Evolutionary conservation across 1,140 invertebrate genomes (phyloP).

Genomic region (Agrilus planipennis): DNA sequence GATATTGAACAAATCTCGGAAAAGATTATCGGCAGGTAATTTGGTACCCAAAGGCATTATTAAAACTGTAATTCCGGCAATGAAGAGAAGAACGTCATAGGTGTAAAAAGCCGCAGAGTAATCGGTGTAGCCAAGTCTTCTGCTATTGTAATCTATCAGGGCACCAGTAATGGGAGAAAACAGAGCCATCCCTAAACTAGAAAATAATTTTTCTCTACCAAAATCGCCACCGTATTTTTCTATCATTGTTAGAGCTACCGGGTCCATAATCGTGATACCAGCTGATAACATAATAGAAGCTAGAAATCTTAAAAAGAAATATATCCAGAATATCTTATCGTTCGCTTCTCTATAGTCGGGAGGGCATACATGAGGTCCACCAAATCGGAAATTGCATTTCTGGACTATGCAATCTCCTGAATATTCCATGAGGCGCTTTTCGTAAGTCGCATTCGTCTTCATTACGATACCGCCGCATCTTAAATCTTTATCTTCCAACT

Average conservation of each 20-base stretch:
- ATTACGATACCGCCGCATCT: conserved; percentile 55
- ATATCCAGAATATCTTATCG: conserved; percentile 64
- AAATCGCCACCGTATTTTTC: conserved; percentile 69
- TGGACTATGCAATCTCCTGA: conserved; percentile 50
- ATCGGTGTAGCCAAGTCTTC: conserved; percentile 55
- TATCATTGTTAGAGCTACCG: conserved; percentile 67
- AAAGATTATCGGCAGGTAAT: conserved; percentile 57
- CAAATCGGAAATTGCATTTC: conserved; percentile 53
- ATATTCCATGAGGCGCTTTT: conserved; percentile 37
- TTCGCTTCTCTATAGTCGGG: conserved; percentile 61
- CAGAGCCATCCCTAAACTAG: conserved; percentile 66
- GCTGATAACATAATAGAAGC: conserved; percentile 63
- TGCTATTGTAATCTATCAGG: conserved; percentile 55
- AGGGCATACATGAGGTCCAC: conserved; percentile 59
- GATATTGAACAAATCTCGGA: conserved; percentile 55
- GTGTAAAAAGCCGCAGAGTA: conserved; percentile 69
- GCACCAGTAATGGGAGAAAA: conserved; percentile 69
- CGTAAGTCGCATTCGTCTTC: conserved; percentile 43
- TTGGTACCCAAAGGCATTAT: conserved; percentile 61
- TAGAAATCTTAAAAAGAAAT: conserved; percentile 61
- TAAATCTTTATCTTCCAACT: conserved; percentile 54
- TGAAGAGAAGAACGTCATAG: conserved; percentile 53
- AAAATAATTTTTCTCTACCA: conserved; percentile 65
- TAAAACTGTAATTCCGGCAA: conserved; percentile 54
- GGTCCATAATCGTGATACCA: conserved; percentile 70